Conservation (phyloP, 2,888 invertebrate species). For the Pheosia tremula region DNA sequence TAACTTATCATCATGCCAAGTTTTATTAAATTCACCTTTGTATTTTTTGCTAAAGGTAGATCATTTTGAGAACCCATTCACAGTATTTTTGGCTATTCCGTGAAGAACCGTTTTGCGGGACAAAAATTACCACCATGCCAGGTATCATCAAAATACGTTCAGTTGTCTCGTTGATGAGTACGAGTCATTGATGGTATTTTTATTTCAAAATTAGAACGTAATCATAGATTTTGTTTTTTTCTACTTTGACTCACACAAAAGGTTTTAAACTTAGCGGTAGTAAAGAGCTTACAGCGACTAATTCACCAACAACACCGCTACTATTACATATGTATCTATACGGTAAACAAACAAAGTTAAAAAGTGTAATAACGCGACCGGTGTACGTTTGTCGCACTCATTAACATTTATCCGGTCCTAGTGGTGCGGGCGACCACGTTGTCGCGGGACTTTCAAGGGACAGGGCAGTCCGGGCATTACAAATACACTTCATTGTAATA, state of each 20-base stretch:
- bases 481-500: neutral
- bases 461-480: neutral
- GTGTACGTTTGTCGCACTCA: constrained; percentile 53
- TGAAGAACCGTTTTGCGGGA: no score
- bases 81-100: no score
- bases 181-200: no score
- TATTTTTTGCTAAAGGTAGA: no score
- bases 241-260: neutral
- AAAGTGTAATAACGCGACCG: constrained; percentile 40
- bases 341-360: constrained; percentile 57
- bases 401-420: constrained; percentile 66
- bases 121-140: no score
- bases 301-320: constrained; percentile 19
- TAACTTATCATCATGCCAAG: no score
- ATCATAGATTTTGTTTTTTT: no score
- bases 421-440: neutral
- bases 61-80: no score
- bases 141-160: no score
- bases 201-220: no score
- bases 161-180: no score
- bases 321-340: constrained; percentile 62
- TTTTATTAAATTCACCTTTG: no score
- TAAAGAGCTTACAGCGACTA: constrained; percentile 12
- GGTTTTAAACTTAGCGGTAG: constrained; percentile 6
- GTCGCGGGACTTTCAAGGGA: constrained; percentile 2